Percentiles rank a stretch among this genome's conserved stretches.
These are phyloP conservation scores for Pyrocephalus nanus DNA, from an alignment of 2,797 vertebrate species.

Conservation along the genomic window DNA sequence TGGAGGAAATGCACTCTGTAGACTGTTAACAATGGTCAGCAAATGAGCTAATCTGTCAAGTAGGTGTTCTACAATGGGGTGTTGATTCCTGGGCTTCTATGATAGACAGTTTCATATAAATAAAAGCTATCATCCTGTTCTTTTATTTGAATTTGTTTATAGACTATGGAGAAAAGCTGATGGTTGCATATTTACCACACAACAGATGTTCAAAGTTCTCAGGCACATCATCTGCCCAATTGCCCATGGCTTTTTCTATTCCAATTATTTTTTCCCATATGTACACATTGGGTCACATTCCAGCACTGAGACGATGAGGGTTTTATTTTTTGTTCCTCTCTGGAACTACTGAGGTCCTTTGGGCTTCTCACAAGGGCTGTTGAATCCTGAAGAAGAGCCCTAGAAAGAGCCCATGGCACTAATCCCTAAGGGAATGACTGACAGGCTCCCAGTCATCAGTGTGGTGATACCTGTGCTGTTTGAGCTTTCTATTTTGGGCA, in stretches of 20 bases:
- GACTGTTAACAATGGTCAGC: neutral
- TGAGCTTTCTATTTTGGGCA: neutral
- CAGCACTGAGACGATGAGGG: neutral
- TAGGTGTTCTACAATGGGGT: neutral
- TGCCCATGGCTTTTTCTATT: constrained; percentile 61
- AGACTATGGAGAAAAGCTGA: constrained; percentile 38
- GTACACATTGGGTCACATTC: neutral
- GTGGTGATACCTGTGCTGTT: neutral
- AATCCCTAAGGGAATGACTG: neutral
- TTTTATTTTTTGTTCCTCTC: neutral
- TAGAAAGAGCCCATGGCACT: neutral
- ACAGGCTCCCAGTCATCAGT: neutral
- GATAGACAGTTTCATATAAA: neutral
- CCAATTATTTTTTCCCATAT: constrained; percentile 50
- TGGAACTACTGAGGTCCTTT: neutral
- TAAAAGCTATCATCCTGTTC: neutral
- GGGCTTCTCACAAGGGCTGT: neutral
- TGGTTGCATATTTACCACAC: constrained; percentile 38
- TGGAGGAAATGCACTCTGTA: neutral
- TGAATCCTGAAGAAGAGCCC: neutral
- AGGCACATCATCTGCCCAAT: constrained; percentile 61
- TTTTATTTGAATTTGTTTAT: constrained; percentile 42
- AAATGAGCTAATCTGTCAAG: neutral
- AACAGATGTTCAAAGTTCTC: constrained; percentile 59
- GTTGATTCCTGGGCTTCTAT: neutral